A percentile compares a stretch with the other conserved stretches of the same genome.
Conservation (phyloP, 2,113 vertebrate genomes). For the Phaetusa simplex region DNA sequence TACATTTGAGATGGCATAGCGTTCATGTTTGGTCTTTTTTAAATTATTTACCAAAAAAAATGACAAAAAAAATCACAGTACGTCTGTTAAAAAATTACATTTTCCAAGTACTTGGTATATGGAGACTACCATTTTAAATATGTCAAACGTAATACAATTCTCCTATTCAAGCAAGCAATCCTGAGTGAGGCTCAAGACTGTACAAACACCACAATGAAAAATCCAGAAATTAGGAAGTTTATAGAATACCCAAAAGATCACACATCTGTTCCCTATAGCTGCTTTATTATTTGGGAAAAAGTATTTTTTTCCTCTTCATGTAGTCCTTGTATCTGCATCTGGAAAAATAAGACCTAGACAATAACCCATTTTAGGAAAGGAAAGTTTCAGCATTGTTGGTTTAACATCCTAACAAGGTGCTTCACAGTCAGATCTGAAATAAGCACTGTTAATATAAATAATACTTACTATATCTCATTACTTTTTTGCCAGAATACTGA, state of each 20-base stretch:
- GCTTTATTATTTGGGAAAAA: not conserved
- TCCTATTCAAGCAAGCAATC: not conserved
- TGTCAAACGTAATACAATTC: not conserved
- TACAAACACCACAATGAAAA: not conserved
- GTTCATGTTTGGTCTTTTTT: not conserved
- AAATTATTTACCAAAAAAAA: not conserved
- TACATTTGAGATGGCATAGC: not conserved
- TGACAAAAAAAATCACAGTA: not conserved
- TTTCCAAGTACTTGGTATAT: not conserved
- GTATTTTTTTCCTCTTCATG: not conserved
- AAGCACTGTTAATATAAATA: not conserved
- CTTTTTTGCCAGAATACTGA: conserved; percentile 79
- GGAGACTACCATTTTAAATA: not conserved
- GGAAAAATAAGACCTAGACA: not conserved
- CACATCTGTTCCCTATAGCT: not conserved
- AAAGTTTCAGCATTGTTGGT: not conserved
- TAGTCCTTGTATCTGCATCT: not conserved
- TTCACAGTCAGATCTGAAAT: not conserved
- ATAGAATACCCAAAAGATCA: not conserved
- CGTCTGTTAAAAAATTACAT: not conserved
- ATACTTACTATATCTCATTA: conserved; percentile 84
- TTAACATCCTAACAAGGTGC: not conserved
- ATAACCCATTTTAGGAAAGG: not conserved
- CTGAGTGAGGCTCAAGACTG: not conserved
- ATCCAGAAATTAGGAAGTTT: not conserved